phyloP scores from a whole-genome alignment of 1,140 invertebrate species.

The Ceratina calcarata region DNA sequence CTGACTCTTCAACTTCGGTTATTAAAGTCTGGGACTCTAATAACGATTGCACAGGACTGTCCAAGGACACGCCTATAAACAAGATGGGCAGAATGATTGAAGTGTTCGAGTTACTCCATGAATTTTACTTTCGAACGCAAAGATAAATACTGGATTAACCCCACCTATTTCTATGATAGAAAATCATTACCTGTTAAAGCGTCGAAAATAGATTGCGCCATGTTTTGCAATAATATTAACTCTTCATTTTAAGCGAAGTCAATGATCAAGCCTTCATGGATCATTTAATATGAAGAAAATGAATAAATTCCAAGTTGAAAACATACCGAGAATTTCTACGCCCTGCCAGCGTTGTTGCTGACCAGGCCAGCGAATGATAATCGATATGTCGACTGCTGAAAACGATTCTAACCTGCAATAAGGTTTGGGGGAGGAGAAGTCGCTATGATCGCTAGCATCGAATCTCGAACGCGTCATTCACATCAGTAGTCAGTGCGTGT shows the following conservation, averaged over 20 bases:
- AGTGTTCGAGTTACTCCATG: too few species aligned
- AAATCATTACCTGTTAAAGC: constrained; percentile 73
- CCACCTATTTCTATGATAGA: constrained; percentile 44
- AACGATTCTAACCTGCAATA: constrained; percentile 52
- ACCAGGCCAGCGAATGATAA: constrained; percentile 52
- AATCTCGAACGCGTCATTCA: not conserved
- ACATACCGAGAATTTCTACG: constrained; percentile 61
- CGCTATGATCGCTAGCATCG: not conserved
- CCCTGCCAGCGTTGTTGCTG: constrained; percentile 57
- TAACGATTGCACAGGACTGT: constrained; percentile 77
- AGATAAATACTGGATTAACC: constrained; percentile 53
- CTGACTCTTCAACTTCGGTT: constrained; percentile 76
- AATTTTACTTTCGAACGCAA: constrained; percentile 17
- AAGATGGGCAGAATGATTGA: too few species aligned
- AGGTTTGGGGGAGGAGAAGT: not conserved
- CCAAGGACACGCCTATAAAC: constrained; percentile 72
- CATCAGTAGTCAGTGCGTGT: rapidly evolving
- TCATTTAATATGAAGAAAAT: constrained; percentile 51
- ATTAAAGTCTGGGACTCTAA: constrained; percentile 75
- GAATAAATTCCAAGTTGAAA: constrained; percentile 50
- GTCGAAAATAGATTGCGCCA: constrained; percentile 78
- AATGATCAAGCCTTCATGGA: constrained; percentile 37
- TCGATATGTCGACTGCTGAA: constrained; percentile 58
- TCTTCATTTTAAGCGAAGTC: constrained; percentile 54
- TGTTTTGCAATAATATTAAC: constrained; percentile 56